A percentile compares a stretch with the other conserved stretches of the same genome.
phyloP scores from a whole-genome alignment of 92 coral and sea anemone genomes.

The Palythoa heliodiscus region DNA sequence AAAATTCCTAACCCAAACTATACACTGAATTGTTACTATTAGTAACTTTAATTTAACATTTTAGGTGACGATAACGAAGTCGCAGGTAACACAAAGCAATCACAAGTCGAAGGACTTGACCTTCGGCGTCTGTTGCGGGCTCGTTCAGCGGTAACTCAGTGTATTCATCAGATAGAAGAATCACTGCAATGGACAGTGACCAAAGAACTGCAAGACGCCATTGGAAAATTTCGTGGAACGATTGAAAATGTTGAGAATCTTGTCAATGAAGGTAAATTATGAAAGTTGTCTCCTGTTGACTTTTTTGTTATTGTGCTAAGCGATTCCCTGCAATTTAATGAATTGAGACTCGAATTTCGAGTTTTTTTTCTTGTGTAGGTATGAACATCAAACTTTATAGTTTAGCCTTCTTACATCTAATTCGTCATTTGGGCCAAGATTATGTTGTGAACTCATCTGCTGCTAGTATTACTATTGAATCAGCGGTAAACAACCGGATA shows the following conservation, averaged over 20 bases:
- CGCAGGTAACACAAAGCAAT: not conserved
- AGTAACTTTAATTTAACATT: not conserved
- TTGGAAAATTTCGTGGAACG: not conserved
- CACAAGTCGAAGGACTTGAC: slow-evolving; percentile 16
- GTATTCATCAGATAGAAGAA: not conserved
- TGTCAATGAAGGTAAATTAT: slow-evolving; percentile 22
- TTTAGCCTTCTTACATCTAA: no score
- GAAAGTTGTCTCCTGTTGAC: not conserved
- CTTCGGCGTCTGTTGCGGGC: not conserved
- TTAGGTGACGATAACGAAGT: not conserved
- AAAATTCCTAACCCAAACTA: no score
- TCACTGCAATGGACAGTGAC: slow-evolving; percentile 2
- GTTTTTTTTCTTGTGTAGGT: no score
- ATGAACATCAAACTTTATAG: no score
- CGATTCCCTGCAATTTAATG: no score
- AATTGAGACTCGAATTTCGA: no score
- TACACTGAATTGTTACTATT: no score
- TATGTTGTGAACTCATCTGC: no score
- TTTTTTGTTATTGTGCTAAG: not conserved
- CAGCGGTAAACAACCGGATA: no score
- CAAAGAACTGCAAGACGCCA: slow-evolving; percentile 6
- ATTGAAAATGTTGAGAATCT: slow-evolving; percentile 24
- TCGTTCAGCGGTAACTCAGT: not conserved
- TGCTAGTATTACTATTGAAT: no score
- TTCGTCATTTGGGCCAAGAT: no score